These are phyloP conservation scores for Brenthis ino DNA, from an alignment of 2,888 invertebrate species.

Conservation along the genomic window DNA sequence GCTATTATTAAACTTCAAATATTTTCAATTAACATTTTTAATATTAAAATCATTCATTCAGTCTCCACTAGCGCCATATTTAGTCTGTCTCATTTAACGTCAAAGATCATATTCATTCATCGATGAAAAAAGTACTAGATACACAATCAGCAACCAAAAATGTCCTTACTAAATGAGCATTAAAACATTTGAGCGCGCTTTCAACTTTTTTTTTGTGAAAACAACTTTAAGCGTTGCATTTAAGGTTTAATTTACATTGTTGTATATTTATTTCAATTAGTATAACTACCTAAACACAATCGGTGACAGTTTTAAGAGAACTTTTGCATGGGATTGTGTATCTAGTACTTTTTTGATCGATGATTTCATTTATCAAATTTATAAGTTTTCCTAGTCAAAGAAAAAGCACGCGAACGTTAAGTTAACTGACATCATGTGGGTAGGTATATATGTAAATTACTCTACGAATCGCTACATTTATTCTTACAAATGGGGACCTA, in stretches of 20 bases:
- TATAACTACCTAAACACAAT: too few relatives aligned
- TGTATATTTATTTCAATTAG: too few relatives aligned
- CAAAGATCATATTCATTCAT: neutral
- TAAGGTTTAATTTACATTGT: too few relatives aligned
- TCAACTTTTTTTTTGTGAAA: too few relatives aligned
- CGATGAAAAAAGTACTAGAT: too few relatives aligned
- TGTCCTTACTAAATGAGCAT: too few relatives aligned
- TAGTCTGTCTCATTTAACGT: neutral
- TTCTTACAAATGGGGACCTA: neutral
- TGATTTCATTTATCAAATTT: neutral
- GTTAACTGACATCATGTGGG: constrained; percentile 2
- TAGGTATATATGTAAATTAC: neutral
- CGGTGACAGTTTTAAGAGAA: too few relatives aligned
- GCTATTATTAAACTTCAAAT: neutral
- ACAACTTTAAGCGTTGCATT: too few relatives aligned
- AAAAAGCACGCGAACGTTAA: neutral
- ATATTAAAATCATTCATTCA: neutral
- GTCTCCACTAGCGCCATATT: neutral
- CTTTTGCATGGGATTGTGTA: too few relatives aligned
- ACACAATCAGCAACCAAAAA: too few relatives aligned
- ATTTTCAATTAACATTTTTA: neutral
- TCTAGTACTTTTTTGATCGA: too few relatives aligned
- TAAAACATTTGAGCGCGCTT: too few relatives aligned
- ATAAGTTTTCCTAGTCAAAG: neutral
- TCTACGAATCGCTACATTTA: neutral